Percentiles rank a stretch among this genome's conserved stretches.
These are phyloP conservation scores for Gila robusta DNA, from an alignment of 2,797 vertebrate genomes.

Conservation along the genomic window DNA sequence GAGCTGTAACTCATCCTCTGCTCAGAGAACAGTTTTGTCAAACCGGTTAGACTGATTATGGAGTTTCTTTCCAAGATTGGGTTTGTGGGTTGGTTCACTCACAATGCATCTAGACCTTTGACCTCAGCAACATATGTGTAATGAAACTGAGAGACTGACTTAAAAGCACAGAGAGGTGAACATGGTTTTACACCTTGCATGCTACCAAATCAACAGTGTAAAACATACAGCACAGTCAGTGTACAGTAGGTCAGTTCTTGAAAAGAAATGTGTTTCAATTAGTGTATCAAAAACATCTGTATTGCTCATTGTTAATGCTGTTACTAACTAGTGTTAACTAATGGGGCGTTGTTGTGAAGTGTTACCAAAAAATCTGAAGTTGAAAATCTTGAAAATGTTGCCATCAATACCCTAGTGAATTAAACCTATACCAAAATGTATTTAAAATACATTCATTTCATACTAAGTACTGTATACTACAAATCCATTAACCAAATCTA, in stretches of 20 bases:
- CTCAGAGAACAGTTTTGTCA: conserved; percentile 52
- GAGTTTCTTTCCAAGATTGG: conserved; percentile 56
- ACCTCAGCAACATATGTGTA: conserved; percentile 45
- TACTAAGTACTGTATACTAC: too few relatives aligned
- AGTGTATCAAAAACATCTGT: neutral
- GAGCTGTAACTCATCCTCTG: conserved; percentile 64
- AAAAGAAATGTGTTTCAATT: neutral
- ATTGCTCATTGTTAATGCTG: neutral
- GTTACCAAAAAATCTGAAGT: neutral
- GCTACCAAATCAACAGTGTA: neutral
- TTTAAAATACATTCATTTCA: too few relatives aligned
- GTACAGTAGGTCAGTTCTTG: neutral
- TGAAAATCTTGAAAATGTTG: too few relatives aligned
- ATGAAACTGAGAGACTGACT: conserved; percentile 34
- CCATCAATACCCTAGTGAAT: too few relatives aligned
- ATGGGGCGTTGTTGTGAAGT: neutral
- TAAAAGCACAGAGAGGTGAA: conserved; percentile 7
- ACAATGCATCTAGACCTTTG: conserved; percentile 44
- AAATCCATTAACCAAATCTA: too few relatives aligned
- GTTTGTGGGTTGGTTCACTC: conserved; percentile 51
- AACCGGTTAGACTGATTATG: conserved; percentile 59
- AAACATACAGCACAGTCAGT: neutral
- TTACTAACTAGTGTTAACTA: neutral
- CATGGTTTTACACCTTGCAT: conserved; percentile 19
- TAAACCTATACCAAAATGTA: too few relatives aligned